Percentiles rank a stretch among this genome's conserved stretches.
These are phyloP conservation scores for Actias luna DNA, from an alignment of 2,888 invertebrate genomes.

Conservation along the genomic window DNA sequence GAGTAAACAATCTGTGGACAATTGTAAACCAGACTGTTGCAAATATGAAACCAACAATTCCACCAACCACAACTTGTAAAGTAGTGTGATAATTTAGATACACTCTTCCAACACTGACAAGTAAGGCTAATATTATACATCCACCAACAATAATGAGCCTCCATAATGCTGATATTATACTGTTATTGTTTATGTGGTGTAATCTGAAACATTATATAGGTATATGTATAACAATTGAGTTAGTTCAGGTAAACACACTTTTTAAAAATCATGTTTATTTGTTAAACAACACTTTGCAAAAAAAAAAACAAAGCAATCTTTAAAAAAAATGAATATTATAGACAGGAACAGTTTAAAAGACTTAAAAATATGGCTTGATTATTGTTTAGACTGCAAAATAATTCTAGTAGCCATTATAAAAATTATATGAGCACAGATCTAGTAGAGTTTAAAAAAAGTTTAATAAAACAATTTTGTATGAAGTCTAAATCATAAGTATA, in stretches of 20 bases:
- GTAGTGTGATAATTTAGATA: conserved; percentile 94
- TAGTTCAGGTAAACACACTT: neutral
- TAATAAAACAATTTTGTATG: no score
- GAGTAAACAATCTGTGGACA: conserved; percentile 90
- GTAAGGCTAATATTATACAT: conserved; percentile 80
- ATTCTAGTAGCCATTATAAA: no score
- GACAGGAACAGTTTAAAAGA: no score
- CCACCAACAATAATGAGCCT: conserved; percentile 84
- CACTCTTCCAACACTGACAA: conserved; percentile 87
- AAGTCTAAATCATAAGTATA: no score
- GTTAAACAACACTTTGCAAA: no score
- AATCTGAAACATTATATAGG: conserved; percentile 80
- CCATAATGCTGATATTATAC: conserved; percentile 88
- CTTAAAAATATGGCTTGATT: neutral
- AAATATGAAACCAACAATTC: conserved; percentile 86
- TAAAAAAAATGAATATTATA: no score
- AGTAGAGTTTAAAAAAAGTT: no score
- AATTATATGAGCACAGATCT: no score
- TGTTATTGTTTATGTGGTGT: conserved; percentile 91
- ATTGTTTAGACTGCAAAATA: no score
- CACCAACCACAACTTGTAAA: conserved; percentile 91
- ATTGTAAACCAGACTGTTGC: conserved; percentile 91
- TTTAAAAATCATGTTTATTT: no score
- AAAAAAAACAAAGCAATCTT: no score
- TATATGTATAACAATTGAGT: neutral